Base-by-base conservation (phyloP, 2,888 invertebrate species). In the Drosophila acutilabella region DNA sequence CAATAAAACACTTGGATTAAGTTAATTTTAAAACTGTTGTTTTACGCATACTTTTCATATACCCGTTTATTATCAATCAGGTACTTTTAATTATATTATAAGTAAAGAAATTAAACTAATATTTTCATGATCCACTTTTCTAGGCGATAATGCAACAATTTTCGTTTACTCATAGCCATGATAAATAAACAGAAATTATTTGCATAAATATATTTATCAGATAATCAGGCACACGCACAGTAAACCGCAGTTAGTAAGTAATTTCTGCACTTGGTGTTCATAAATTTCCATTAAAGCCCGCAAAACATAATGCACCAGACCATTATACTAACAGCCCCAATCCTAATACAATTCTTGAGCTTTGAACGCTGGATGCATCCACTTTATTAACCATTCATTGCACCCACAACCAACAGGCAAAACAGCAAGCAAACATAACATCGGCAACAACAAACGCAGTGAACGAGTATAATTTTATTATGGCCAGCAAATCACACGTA, bases 401-500 rank as follows among this genome's bases (percentile, higher is more conserved):
- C 51, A 72, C 52, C 64, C 57, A 42, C 42, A 75, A 54, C 58
- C 48, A n/a, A 18, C 41, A 26, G 59, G 66, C n/a, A 54, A 18
- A 44, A 23, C 23, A 23, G 23, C 23, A 23, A 51, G 40, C 20
- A 58, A 30, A 42, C 54, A 16, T 38, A 51, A 57, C 33, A 42
- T 38, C 65, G 59, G 40, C 48, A 50, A 53, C 48, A 33, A 23
- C 20, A 26, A 23, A 16, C 23, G 26, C 64, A 50, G 20, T 36
- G 20, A 30, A 44, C 45, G 26, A 38, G 66, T 73, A 75, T 80
- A 85, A 81, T 88, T 83, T 80, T 70, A 83, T 83, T 83, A 85
- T 83, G 82, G 73, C 64, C 75, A 81, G 78, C 83, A 83, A 83
- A 83, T 83, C 83, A 85, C 44, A 88, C 75, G 80, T 62, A 72